Percentiles rank a stretch among this genome's conserved stretches.
Evolutionary conservation across 2,113 vertebrate species (phyloP).

Genomic region (Alaudala cheleensis): DNA sequence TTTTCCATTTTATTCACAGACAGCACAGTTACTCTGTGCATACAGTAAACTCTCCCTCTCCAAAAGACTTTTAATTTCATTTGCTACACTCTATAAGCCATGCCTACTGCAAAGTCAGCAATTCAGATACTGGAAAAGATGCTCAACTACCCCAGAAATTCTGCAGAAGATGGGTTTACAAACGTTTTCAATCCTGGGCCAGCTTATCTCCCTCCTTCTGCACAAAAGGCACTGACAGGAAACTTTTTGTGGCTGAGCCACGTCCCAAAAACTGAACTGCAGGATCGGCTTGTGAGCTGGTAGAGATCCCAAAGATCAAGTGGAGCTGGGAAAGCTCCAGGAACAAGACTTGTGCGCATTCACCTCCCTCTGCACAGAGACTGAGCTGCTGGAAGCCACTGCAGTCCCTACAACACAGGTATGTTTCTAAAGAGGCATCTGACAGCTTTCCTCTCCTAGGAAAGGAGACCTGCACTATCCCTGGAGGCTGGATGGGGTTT

Average conservation of each 20-base stretch:
- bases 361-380: fast-evolving
- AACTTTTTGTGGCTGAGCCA: background rate
- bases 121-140: background rate
- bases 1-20: background rate
- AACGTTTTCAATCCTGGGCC: fast-evolving
- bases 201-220: background rate
- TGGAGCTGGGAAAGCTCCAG: background rate
- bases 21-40: background rate
- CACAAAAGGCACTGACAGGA: background rate
- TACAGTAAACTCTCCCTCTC: background rate
- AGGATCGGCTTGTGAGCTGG: background rate
- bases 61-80: background rate
- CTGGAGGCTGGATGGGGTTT: background rate
- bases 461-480: background rate
- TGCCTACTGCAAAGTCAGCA: background rate
- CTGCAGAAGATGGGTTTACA: background rate
- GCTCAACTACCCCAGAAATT: background rate
- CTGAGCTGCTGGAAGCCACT: background rate
- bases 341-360: fast-evolving
- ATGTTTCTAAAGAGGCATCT: background rate
- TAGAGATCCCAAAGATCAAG: background rate
- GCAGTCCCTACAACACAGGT: background rate
- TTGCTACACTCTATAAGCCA: background rate
- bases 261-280: background rate
- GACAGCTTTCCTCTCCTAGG: background rate